These are phyloP conservation scores for Hippocampus zosterae DNA, from an alignment of 2,113 vertebrate genomes.

Conservation along the genomic window DNA sequence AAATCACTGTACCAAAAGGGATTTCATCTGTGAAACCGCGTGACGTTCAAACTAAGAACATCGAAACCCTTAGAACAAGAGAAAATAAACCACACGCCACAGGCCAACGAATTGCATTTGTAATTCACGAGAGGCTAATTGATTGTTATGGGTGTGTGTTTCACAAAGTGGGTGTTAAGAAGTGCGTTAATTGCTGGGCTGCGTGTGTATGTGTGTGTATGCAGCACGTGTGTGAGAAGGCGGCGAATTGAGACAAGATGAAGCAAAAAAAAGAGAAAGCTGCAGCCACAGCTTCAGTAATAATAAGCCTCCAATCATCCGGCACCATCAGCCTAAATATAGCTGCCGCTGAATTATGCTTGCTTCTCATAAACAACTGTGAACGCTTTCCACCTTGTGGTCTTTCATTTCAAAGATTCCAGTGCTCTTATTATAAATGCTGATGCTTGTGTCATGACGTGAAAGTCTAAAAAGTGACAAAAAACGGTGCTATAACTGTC, in stretches of 20 bases:
- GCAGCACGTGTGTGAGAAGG: slow-evolving; percentile 13
- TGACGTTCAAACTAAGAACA: not conserved
- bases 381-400: not conserved
- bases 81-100: slow-evolving; percentile 13
- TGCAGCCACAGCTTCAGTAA: slow-evolving; percentile 66
- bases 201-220: slow-evolving; percentile 27
- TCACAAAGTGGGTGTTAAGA: slow-evolving; percentile 39
- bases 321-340: slow-evolving; percentile 63
- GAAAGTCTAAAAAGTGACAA: not conserved
- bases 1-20: not conserved
- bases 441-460: not conserved
- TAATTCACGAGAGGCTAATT: slow-evolving; percentile 26
- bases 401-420: not conserved
- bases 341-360: slow-evolving; percentile 53
- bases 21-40: slow-evolving; percentile 14
- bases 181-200: slow-evolving; percentile 44
- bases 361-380: slow-evolving; percentile 26
- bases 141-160: slow-evolving; percentile 42
- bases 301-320: slow-evolving; percentile 52
- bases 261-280: slow-evolving; percentile 46
- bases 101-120: slow-evolving; percentile 14
- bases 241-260: slow-evolving; percentile 61
- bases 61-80: slow-evolving; percentile 11
- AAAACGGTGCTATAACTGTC: not conserved
- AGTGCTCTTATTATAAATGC: not conserved